Evolutionary conservation across 35 echinoderm and acorn worm species (phyloP).

Genomic region (Apostichopus japonicus): DNA sequence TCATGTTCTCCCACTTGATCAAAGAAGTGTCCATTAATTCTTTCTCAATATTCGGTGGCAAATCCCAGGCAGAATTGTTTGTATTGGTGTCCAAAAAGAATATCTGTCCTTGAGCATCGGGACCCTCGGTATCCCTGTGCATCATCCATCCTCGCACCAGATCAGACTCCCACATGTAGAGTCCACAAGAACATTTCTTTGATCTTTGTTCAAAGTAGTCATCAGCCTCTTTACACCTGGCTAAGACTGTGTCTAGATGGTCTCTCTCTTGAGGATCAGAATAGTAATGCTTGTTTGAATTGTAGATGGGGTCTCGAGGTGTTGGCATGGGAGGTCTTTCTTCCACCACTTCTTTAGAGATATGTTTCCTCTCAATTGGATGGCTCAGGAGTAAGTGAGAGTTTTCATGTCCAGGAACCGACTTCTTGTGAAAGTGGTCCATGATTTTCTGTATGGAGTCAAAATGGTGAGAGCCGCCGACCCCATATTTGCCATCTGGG

Average conservation of each 20-base stretch:
- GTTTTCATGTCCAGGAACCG: constrained; percentile 64
- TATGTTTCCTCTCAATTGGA: constrained; percentile 49
- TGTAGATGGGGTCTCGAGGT: constrained; percentile 48
- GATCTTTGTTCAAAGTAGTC: constrained; percentile 26
- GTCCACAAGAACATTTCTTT: constrained; percentile 81
- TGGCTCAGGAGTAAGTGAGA: constrained; percentile 36
- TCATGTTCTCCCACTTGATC: constrained; percentile 61
- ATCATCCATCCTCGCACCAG: constrained; percentile 85
- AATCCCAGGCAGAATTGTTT: constrained; percentile 63
- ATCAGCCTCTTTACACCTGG: constrained; percentile 68
- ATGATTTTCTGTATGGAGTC: constrained; percentile 59
- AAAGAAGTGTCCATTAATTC: constrained; percentile 39
- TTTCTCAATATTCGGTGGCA: constrained; percentile 49
- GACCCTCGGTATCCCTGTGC: constrained; percentile 74
- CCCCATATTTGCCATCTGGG: constrained; percentile 26
- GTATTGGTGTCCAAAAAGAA: constrained; percentile 76
- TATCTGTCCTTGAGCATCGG: constrained; percentile 60
- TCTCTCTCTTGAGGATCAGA: constrained; percentile 63
- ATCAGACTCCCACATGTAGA: constrained; percentile 80
- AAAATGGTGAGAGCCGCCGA: constrained; percentile 41
- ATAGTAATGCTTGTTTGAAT: constrained; percentile 68
- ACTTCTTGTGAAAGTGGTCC: constrained; percentile 44
- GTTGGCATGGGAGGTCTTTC: constrained; percentile 66
- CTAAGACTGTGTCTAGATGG: constrained; percentile 51
- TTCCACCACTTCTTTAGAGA: neutral